Evolutionary conservation across 2,888 invertebrate species (phyloP).

Genomic region (Protodeltote pygarga): DNA sequence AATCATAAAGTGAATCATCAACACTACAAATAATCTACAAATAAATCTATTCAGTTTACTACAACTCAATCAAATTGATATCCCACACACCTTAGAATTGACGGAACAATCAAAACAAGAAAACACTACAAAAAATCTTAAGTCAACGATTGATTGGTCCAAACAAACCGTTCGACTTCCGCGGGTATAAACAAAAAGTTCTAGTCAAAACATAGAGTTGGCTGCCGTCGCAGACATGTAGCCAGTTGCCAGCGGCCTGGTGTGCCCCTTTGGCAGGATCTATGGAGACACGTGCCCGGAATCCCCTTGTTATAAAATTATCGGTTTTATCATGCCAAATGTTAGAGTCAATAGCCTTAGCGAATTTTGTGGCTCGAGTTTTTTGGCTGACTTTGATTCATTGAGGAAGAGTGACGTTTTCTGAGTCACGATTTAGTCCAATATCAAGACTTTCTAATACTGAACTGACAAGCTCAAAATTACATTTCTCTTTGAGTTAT

Average conservation of each 20-base stretch:
- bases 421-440: not conserved
- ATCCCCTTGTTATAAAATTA: conserved; percentile 54
- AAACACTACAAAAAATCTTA: conserved; percentile 24
- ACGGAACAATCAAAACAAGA: conserved; percentile 1
- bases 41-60: conserved; percentile 1
- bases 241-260: conserved; percentile 75
- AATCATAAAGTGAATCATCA: not conserved
- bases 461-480: no score
- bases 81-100: conserved; percentile 19
- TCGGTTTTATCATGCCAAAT: conserved; percentile 48
- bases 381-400: conserved; percentile 6
- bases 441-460: no score
- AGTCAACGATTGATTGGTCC: conserved; percentile 31
- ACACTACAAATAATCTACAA: not conserved
- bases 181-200: conserved; percentile 55
- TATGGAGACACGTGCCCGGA: conserved; percentile 56
- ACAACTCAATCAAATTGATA: conserved; percentile 18
- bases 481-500: no score
- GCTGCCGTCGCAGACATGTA: conserved; percentile 61
- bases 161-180: conserved; percentile 33
- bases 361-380: conserved; percentile 25
- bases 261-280: conserved; percentile 60
- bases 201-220: conserved; percentile 74
- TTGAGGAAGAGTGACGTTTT: not conserved
- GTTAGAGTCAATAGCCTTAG: conserved; percentile 45